A percentile compares a stretch with the other conserved stretches of the same genome.
These are phyloP conservation scores for Meriones psammophilus DNA, from an alignment of 2,797 vertebrate species.

Conservation along the genomic window DNA sequence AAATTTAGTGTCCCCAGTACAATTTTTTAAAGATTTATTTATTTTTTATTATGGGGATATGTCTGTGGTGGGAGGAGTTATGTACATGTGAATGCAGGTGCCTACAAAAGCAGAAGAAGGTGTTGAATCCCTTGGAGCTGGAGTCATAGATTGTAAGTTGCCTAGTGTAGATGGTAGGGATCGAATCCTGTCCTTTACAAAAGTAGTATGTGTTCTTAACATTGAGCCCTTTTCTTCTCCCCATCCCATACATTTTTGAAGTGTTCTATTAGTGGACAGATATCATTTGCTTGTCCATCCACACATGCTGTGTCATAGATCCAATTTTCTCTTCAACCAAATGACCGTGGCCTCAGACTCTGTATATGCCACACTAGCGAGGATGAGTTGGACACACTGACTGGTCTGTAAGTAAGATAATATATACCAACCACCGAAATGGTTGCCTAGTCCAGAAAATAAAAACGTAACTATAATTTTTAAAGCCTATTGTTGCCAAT, in stretches of 20 bases:
- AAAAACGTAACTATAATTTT: not conserved
- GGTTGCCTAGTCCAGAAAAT: not conserved
- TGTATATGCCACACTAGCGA: not conserved
- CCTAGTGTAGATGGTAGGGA: no score
- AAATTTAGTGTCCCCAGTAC: not conserved
- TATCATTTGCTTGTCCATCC: not conserved
- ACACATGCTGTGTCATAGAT: fast-evolving
- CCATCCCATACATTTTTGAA: no score
- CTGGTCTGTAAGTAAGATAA: not conserved
- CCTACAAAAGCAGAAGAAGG: not conserved
- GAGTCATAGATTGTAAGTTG: not conserved
- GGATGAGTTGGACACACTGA: fast-evolving
- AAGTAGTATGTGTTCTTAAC: not conserved
- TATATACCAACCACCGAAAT: not conserved
- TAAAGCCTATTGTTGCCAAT: not conserved
- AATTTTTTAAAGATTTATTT: not conserved
- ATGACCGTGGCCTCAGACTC: not conserved
- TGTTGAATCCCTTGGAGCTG: not conserved
- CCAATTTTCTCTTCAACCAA: no score
- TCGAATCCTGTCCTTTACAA: not conserved
- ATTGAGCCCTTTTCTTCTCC: not conserved
- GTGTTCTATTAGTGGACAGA: not conserved
- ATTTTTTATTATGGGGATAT: not conserved
- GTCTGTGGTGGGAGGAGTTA: not conserved
- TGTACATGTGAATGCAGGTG: not conserved